Conservation (phyloP, 30 jellyfish, hydroid and myxozoan genomes). For the Hydractinia echinata region DNA sequence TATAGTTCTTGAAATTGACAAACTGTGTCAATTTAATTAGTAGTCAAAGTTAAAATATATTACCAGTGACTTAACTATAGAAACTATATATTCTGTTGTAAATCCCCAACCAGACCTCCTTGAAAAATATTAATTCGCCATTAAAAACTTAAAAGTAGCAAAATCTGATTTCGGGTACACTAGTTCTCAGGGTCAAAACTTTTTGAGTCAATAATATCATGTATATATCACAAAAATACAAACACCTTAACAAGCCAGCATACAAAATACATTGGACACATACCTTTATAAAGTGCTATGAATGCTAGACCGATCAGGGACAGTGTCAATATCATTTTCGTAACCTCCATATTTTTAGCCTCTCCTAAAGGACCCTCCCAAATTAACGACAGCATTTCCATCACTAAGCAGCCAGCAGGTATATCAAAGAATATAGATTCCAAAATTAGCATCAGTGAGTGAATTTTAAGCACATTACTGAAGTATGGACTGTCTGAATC, state of each 20-base stretch:
- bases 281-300: slow-evolving; percentile 85
- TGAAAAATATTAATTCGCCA: too few species aligned
- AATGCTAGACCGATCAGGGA: slow-evolving; percentile 80
- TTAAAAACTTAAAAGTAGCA: too few species aligned
- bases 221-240: not conserved
- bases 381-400: slow-evolving; percentile 81
- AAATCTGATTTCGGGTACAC: not conserved
- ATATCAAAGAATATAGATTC: slow-evolving; percentile 80
- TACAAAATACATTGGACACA: not conserved
- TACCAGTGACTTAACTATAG: too few species aligned
- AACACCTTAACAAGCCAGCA: not conserved
- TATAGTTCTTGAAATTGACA: too few species aligned
- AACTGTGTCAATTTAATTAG: too few species aligned
- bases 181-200: not conserved
- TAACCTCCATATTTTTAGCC: slow-evolving; percentile 52
- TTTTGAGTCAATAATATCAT: not conserved
- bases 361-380: slow-evolving; percentile 77
- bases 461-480: slow-evolving; percentile 65
- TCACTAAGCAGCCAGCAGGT: slow-evolving; percentile 74
- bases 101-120: too few species aligned
- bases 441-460: slow-evolving; percentile 52
- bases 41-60: too few species aligned
- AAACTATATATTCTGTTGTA: too few species aligned
- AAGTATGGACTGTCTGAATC: slow-evolving; percentile 57
- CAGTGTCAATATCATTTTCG: slow-evolving; percentile 46